A percentile compares a stretch with the other conserved stretches of the same genome.
Evolutionary conservation across 1,140 invertebrate species (phyloP).

Genomic region (Rhyacophila brunnea): DNA sequence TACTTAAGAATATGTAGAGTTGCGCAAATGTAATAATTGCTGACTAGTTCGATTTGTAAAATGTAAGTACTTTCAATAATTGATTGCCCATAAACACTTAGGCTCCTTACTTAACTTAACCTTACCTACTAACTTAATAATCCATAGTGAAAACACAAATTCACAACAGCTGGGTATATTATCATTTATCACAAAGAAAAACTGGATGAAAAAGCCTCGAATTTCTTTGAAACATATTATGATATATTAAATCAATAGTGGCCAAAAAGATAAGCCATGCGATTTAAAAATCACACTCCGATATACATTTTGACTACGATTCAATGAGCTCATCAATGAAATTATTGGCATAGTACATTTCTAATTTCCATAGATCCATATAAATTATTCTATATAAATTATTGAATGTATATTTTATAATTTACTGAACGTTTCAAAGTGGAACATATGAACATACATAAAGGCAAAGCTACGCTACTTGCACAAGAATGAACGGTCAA

Average conservation of each 20-base stretch:
- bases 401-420: slow-evolving; percentile 2
- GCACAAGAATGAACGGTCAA: slow-evolving; percentile 31
- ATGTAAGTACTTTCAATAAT: slow-evolving; percentile 57
- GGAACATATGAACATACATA: slow-evolving; percentile 26
- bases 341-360: no score
- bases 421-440: slow-evolving; percentile 15
- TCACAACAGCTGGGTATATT: slow-evolving; percentile 26
- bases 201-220: slow-evolving; percentile 19
- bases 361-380: no score
- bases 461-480: slow-evolving; percentile 32
- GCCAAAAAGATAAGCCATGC: slow-evolving; percentile 5
- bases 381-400: no score
- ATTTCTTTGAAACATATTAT: slow-evolving; percentile 14
- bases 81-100: slow-evolving; percentile 39
- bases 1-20: slow-evolving; percentile 42
- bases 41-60: slow-evolving; percentile 54
- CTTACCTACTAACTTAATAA: slow-evolving; percentile 30
- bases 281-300: slow-evolving; percentile 4
- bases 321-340: no score
- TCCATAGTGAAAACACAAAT: slow-evolving; percentile 28
- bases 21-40: slow-evolving; percentile 54
- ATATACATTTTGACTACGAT: no score
- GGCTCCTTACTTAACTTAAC: slow-evolving; percentile 30
- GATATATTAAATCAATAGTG: slow-evolving; percentile 9
- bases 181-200: slow-evolving; percentile 16